phyloP scores from a whole-genome alignment of 2,888 invertebrate species.

The Cosmorhoe ocellata region DNA sequence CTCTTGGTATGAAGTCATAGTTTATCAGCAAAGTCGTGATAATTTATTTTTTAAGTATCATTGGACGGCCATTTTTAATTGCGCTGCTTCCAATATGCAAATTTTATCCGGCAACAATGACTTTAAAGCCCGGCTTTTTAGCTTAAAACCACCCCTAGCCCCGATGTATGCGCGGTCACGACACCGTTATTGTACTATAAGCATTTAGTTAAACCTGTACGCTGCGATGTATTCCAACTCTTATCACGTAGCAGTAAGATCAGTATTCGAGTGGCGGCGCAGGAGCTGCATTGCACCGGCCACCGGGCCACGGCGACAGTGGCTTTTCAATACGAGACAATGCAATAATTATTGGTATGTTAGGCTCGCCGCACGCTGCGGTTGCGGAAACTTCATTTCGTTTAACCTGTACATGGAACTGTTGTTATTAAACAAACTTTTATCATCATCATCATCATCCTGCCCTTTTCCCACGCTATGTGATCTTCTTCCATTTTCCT shows the following conservation, averaged over 20 bases:
- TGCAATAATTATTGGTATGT: slow-evolving; percentile 43
- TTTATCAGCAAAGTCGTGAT: no score
- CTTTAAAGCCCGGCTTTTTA: slow-evolving; percentile 18
- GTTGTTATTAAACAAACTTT: background rate
- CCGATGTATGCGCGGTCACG: slow-evolving; percentile 63
- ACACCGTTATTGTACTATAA: slow-evolving; percentile 53
- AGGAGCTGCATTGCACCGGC: slow-evolving; percentile 31
- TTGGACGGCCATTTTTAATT: slow-evolving; percentile 2
- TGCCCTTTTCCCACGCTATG: no score
- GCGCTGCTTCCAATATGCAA: background rate
- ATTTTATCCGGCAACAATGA: slow-evolving; percentile 18
- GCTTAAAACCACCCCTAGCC: slow-evolving; percentile 13
- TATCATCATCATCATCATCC: no score
- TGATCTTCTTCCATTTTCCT: no score
- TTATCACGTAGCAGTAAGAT: slow-evolving; percentile 16
- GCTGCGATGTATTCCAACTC: background rate
- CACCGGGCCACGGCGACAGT: slow-evolving; percentile 32
- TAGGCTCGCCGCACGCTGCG: slow-evolving; percentile 18
- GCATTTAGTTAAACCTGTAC: slow-evolving; percentile 37
- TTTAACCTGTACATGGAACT: slow-evolving; percentile 8
- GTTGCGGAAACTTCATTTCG: slow-evolving; percentile 12
- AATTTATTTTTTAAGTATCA: no score
- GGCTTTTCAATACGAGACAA: slow-evolving; percentile 45
- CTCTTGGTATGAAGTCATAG: no score
- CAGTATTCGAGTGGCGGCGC: background rate